Evolutionary conservation across 2,113 vertebrate species (phyloP).

Genomic region (Onychostoma macrolepis): DNA sequence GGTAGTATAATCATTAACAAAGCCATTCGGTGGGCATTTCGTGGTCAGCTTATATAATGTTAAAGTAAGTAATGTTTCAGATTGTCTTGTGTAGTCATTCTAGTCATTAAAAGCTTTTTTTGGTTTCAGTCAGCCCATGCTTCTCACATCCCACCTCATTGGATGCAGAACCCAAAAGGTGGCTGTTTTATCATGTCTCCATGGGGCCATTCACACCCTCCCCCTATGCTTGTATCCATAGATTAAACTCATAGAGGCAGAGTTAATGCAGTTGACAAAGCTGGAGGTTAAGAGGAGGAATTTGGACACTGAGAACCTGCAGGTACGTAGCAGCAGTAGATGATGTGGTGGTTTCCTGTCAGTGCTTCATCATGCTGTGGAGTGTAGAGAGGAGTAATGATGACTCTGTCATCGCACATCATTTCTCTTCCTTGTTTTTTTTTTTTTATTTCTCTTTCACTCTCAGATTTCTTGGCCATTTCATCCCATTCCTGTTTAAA

Average conservation of each 20-base stretch:
- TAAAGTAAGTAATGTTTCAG: neutral
- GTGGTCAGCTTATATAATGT: neutral
- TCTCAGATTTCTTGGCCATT: slow-evolving; percentile 20
- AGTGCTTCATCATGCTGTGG: neutral
- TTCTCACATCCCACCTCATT: slow-evolving; percentile 40
- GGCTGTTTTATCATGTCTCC: slow-evolving; percentile 54
- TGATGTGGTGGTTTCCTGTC: neutral
- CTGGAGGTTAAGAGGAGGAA: slow-evolving; percentile 95
- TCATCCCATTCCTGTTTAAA: neutral
- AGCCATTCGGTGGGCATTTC: neutral
- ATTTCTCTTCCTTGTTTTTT: neutral
- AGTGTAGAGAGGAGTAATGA: slow-evolving; percentile 13
- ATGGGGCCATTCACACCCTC: slow-evolving; percentile 61
- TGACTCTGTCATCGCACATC: neutral
- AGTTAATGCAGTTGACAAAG: slow-evolving; percentile 98
- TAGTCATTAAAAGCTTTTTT: slow-evolving; percentile 1
- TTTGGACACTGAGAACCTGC: slow-evolving; percentile 92
- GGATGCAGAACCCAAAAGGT: slow-evolving; percentile 26
- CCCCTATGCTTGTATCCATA: slow-evolving; percentile 86
- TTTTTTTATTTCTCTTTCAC: neutral
- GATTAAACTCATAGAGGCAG: slow-evolving; percentile 98
- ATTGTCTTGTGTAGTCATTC: slow-evolving; percentile 11
- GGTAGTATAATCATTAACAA: neutral
- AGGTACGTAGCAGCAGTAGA: slow-evolving; percentile 82
- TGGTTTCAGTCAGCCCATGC: slow-evolving; percentile 19